phyloP scores from a whole-genome alignment of 2,888 invertebrate species.

The Tribolium freemani region DNA sequence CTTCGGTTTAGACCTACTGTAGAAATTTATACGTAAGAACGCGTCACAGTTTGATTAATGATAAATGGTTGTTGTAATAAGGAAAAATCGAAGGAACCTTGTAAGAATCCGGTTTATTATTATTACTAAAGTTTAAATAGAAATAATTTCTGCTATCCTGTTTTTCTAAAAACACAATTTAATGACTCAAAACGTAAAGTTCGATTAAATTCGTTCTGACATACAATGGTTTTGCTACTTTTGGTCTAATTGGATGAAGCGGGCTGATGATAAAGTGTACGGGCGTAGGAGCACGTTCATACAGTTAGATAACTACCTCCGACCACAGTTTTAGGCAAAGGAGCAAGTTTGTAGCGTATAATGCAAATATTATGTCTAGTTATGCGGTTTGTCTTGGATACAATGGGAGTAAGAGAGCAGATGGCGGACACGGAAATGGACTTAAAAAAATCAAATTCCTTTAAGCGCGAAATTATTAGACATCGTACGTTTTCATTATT shows the following conservation, averaged over 20 bases:
- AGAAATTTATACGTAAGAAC: constrained; percentile 16
- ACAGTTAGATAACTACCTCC: constrained; percentile 34
- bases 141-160: too few species aligned
- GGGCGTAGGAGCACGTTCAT: constrained; percentile 29
- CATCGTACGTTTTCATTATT: constrained; percentile 11
- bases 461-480: not conserved
- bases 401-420: constrained; percentile 22
- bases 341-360: constrained; percentile 35
- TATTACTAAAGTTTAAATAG: too few species aligned
- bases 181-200: not conserved
- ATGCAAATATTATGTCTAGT: constrained; percentile 34
- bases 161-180: too few species aligned
- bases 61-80: constrained; percentile 26
- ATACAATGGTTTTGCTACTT: constrained; percentile 8
- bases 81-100: constrained; percentile 14
- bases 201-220: not conserved
- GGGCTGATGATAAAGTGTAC: constrained; percentile 6
- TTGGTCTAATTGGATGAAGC: constrained; percentile 6
- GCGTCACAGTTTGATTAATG: constrained; percentile 24
- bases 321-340: constrained; percentile 34
- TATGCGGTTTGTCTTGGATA: constrained; percentile 34
- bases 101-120: too few species aligned
- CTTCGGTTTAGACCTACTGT: not conserved
- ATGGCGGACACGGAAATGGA: constrained; percentile 13
- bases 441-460: constrained; percentile 22